Conservation (phyloP, 2,797 vertebrate genomes). For the Chelmon rostratus region DNA sequence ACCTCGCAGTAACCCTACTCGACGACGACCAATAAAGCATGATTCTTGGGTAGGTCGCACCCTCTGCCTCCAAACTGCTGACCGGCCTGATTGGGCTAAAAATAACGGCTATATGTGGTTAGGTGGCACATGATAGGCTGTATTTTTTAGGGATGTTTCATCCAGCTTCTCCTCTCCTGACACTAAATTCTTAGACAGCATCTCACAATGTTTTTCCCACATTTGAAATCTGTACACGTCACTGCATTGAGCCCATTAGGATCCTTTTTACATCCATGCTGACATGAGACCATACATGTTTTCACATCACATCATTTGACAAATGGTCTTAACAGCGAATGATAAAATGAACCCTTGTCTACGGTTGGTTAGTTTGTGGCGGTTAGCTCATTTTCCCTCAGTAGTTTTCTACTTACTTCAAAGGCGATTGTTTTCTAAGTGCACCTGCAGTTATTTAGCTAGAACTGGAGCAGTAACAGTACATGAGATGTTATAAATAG, state of each 20-base stretch:
- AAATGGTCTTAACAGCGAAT: neutral
- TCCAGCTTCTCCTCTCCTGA: neutral
- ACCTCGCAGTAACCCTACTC: constrained; percentile 80
- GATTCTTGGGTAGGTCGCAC: constrained; percentile 85
- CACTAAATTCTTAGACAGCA: accelerated
- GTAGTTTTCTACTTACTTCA: neutral
- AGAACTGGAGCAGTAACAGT: neutral
- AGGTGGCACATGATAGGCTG: neutral
- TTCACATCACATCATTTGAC: too few species aligned
- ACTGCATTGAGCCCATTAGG: neutral
- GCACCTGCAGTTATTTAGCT: neutral
- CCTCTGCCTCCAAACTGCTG: neutral
- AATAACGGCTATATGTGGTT: neutral
- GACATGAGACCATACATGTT: neutral
- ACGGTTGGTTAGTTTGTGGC: too few species aligned
- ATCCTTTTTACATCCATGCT: neutral
- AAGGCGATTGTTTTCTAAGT: neutral
- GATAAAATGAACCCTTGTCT: neutral
- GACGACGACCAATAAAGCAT: constrained; percentile 84
- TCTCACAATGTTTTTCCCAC: neutral
- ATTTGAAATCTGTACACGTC: neutral
- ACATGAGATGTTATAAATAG: neutral
- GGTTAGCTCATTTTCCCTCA: neutral
- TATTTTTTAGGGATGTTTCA: neutral
- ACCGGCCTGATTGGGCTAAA: neutral